Conservation (phyloP, 2,113 vertebrate species). For the Heptranchias perlo region DNA sequence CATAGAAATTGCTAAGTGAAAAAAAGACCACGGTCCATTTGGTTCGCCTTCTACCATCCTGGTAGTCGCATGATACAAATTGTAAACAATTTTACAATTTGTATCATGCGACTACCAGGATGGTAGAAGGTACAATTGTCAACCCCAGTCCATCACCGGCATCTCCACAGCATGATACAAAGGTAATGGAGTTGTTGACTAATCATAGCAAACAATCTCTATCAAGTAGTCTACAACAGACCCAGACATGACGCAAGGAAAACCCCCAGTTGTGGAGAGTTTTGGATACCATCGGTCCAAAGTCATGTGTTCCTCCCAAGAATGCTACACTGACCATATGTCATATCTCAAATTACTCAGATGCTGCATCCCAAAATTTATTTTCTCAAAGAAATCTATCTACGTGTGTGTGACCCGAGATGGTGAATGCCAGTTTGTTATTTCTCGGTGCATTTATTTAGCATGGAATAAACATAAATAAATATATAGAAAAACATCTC, state of each 20-base stretch:
- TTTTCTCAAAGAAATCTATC: neutral
- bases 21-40: neutral
- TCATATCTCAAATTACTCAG: neutral
- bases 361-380: neutral
- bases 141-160: too few species aligned
- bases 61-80: neutral
- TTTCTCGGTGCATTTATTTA: neutral
- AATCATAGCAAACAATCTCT: neutral
- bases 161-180: too few species aligned
- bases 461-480: too few species aligned
- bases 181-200: neutral
- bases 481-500: too few species aligned
- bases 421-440: too few species aligned
- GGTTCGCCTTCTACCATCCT: neutral
- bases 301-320: neutral
- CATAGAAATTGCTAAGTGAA: neutral
- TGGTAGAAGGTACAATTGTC: too few species aligned
- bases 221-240: neutral
- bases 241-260: neutral
- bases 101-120: too few species aligned
- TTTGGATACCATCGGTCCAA: neutral
- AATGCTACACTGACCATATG: neutral
- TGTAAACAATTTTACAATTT: too few species aligned
- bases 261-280: neutral
- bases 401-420: neutral